Evolutionary conservation across 2,113 vertebrate species (phyloP).

Genomic region (Forbesichthys papilliferus): DNA sequence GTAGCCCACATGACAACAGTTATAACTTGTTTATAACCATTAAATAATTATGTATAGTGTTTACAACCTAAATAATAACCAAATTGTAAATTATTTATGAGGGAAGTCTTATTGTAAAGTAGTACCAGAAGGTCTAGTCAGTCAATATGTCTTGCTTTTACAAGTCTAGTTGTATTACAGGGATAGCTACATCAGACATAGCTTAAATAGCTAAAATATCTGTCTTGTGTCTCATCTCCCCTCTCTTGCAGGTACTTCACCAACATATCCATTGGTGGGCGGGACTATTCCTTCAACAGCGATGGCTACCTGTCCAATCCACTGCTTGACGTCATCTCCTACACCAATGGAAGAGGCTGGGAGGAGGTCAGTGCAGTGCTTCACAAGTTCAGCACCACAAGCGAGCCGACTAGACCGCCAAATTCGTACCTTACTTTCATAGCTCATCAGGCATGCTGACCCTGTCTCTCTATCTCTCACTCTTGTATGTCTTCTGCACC

Average conservation of each 20-base stretch:
- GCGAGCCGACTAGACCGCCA: constrained; percentile 9
- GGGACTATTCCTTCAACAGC: constrained; percentile 93
- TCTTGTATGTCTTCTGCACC: neutral
- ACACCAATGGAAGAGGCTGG: constrained; percentile 87
- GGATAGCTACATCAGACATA: neutral
- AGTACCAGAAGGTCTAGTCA: no score
- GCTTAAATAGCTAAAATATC: neutral
- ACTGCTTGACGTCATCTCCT: constrained; percentile 90
- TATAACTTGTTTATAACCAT: no score
- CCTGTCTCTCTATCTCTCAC: neutral
- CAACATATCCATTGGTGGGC: constrained; percentile 91
- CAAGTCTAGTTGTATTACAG: neutral
- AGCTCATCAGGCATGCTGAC: constrained; percentile 41
- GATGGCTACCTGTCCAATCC: constrained; percentile 94
- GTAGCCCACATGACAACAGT: no score
- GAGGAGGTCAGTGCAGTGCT: constrained; percentile 85
- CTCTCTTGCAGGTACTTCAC: constrained; percentile 84
- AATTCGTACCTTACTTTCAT: constrained; percentile 48
- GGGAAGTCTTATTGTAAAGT: no score
- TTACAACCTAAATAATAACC: no score
- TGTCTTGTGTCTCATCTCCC: neutral
- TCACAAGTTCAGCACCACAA: constrained; percentile 14
- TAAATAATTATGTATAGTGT: no score
- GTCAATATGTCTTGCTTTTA: no score
- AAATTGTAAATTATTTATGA: no score